Evolutionary conservation across 2,888 invertebrate species (phyloP), one percentile per base, ranked within the genome.

Genomic region (Tetragnatha montana): DNA sequence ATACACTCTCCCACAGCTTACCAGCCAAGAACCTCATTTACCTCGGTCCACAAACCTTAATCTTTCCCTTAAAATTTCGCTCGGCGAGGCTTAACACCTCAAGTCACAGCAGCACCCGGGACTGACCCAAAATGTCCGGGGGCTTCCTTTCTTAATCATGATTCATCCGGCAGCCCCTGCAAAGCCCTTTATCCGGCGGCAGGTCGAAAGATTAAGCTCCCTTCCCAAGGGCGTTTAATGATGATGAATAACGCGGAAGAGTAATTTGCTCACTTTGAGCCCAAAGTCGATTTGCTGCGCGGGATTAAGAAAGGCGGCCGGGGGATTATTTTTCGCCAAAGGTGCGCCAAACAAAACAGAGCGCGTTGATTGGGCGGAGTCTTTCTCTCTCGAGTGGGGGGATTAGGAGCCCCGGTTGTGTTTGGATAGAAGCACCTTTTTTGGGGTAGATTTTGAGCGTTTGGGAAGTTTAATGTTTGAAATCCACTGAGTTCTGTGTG

Each of bases 171-270:
- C 73, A 74, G 19, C 70, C 21, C 49, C 35, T 17, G 14, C 60
- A 73, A 51, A 74, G 21, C 74, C 51, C 81, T 50, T 73, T 21
- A 21, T 81, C 70, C 81, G 17, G 49, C 69, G 69, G 69, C 76
- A 70, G 75, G 51, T 83, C 83, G 68, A 35, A 78, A 85, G 85
- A 85, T 83, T 83, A 83, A 83, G 68, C 12, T 19, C 78, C 22
- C 70, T 51, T 85, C 75, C 75, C n/a, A 60, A 22, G 84, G 71
- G 70, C 35, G 47, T 85, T 78, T 85, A 85, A 85, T 78, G 85
- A 85, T 85, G 85, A 85, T 85, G 78, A 78, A 85, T 85, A 70
- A 69, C 85, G 76, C 47, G 76, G 47, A 49, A n/a, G 49, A 49
- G 70, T 81, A 70, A 82, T 51, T 82, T 82, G 51, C 81, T 50